These are phyloP conservation scores for Caenorhabditis latens DNA, from an alignment of 1,140 invertebrate genomes.

Conservation along the genomic window DNA sequence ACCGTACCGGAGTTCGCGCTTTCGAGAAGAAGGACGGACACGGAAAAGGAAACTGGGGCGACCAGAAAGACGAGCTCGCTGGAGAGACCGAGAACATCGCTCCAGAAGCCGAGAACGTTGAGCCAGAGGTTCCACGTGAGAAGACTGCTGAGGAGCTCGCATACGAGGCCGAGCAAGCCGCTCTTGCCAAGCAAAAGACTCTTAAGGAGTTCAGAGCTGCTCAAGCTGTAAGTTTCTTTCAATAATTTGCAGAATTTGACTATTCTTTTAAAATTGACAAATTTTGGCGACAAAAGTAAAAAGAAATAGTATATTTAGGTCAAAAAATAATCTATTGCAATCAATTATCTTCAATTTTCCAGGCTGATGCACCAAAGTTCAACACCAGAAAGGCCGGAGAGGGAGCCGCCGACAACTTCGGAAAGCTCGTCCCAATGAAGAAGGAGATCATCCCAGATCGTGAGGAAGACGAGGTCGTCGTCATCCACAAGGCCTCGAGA, in stretches of 20 bases:
- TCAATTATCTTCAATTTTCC: neutral
- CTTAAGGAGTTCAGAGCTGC: conserved; percentile 68
- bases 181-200: conserved; percentile 62
- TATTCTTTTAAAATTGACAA: too few relatives aligned
- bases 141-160: conserved; percentile 68
- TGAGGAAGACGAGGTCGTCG: conserved; percentile 60
- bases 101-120: conserved; percentile 60
- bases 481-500: conserved; percentile 62
- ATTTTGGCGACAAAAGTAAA: too few relatives aligned
- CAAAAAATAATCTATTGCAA: neutral
- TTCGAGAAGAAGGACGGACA: conserved; percentile 69
- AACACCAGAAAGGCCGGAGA: conserved; percentile 69
- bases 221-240: conserved; percentile 13
- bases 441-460: conserved; percentile 63
- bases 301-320: neutral
- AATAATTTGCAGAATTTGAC: too few relatives aligned
- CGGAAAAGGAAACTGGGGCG: conserved; percentile 70
- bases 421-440: conserved; percentile 66
- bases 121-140: conserved; percentile 65
- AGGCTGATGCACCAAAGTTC: conserved; percentile 64
- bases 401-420: conserved; percentile 63
- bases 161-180: conserved; percentile 60
- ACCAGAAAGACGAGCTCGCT: conserved; percentile 57
- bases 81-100: conserved; percentile 62
- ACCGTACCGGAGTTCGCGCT: conserved; percentile 66